These are phyloP conservation scores for Tamandua tetradactyla DNA, from an alignment of 2,797 vertebrate genomes.

Conservation along the genomic window DNA sequence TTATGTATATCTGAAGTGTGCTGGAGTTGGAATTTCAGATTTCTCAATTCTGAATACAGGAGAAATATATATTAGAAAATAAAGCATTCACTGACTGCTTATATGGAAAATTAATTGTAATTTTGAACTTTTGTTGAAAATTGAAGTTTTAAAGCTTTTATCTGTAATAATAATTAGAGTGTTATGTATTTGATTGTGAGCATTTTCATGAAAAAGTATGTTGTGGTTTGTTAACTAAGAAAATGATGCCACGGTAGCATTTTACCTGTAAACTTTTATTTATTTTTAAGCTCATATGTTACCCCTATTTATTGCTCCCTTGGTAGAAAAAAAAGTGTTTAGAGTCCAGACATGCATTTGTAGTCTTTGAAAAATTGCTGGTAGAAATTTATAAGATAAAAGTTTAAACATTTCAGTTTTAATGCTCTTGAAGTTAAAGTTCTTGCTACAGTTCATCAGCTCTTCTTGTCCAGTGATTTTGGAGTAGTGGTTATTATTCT, in stretches of 20 bases:
- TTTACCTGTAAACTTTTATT: slow-evolving; percentile 42
- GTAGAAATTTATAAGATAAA: slow-evolving; percentile 1
- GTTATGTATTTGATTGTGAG: neutral
- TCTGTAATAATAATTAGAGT: slow-evolving; percentile 16
- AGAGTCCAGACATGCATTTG: neutral
- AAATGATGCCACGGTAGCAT: neutral
- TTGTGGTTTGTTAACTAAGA: slow-evolving; percentile 10
- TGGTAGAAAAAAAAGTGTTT: slow-evolving; percentile 1
- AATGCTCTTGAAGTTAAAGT: slow-evolving; percentile 8
- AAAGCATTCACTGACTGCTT: slow-evolving; percentile 34
- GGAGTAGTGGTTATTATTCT: neutral
- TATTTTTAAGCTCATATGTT: neutral
- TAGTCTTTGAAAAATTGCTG: slow-evolving; percentile 47
- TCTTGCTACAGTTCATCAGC: slow-evolving; percentile 3
- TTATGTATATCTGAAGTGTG: neutral
- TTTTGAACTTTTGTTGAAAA: slow-evolving; percentile 40
- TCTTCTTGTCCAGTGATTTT: slow-evolving; percentile 17
- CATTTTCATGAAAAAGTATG: slow-evolving; percentile 11
- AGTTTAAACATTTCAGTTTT: slow-evolving; percentile 4
- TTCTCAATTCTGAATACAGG: slow-evolving; percentile 43
- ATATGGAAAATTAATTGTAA: slow-evolving; percentile 44
- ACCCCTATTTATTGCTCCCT: neutral
- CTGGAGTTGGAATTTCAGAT: slow-evolving; percentile 9
- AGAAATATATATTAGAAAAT: slow-evolving; percentile 41
- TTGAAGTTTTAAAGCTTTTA: slow-evolving; percentile 18